Conservation (phyloP, 1,140 invertebrate genomes). For the Drosophila parabipectinata region DNA sequence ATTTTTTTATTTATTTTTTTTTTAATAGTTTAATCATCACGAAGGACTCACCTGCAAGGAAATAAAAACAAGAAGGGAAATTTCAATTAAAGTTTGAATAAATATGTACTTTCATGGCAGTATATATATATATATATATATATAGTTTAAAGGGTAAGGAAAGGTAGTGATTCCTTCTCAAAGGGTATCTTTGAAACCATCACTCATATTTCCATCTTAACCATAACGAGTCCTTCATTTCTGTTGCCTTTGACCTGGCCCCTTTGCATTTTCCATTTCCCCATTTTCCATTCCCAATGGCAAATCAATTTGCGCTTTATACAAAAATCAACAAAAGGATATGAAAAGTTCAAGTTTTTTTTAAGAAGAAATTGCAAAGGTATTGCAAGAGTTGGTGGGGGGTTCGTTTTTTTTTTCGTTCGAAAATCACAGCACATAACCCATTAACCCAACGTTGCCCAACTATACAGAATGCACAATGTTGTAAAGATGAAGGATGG, state of each 20-base stretch:
- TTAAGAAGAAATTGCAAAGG: conserved; percentile 1
- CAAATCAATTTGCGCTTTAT: conserved; percentile 76
- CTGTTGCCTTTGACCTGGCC: background rate
- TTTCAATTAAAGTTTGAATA: conserved; percentile 17
- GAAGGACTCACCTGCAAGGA: conserved; percentile 37
- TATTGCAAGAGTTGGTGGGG: background rate
- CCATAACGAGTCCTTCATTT: conserved; percentile 16
- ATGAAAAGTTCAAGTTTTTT: conserved; percentile 11
- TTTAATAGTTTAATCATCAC: background rate
- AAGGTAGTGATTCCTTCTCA: background rate
- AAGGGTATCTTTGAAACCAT: background rate
- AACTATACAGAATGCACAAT: conserved; percentile 45
- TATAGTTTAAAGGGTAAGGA: background rate
- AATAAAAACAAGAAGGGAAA: conserved; percentile 3
- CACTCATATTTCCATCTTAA: conserved; percentile 21
- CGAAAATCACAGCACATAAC: conserved; percentile 75
- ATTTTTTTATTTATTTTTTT: background rate
- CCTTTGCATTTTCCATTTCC: conserved; percentile 1
- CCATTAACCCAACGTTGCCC: conserved; percentile 71
- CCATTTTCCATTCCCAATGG: conserved; percentile 50
- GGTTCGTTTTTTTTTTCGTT: conserved; percentile 2
- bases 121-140: background rate
- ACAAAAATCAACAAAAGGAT: conserved; percentile 72
- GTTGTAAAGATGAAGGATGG: conserved; percentile 20
- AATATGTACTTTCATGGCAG: background rate